Base-by-base conservation (phyloP, 2,888 invertebrate species). In the Cephus pulcher region DNA sequence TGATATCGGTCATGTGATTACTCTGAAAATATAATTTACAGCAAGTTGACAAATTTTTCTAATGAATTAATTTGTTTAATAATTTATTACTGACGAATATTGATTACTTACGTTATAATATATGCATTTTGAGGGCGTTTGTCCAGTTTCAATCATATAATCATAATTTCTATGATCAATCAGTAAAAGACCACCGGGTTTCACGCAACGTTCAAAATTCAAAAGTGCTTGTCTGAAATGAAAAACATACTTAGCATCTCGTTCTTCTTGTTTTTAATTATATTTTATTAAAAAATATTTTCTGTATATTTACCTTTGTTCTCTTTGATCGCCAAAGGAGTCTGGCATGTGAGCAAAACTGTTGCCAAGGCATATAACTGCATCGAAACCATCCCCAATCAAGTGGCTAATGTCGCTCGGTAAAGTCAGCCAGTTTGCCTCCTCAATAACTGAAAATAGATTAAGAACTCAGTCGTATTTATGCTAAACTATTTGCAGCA, bases 151-250 rank as follows among this genome's bases (percentile, higher is more conserved):
- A 83, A 97, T 94, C 82, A 97, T 97, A 88, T 94, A 94, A 88
- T 98, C 98, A 84, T 97, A 98, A 90, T 98, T 98, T 87, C 97
- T 95, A 88, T 98, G 98, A 91, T 98, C 97, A 76, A 98, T 97
- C 75, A 97, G 92, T 73, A 98, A 92, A 23, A 97, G 92, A 0
- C 98, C 97, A 6, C 97, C 97, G 0, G 97, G 97, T 90, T 96
- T 97, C 4, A 98, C 93, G 90, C 97, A 96, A 85, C 94, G 94
- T 83, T 96, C 95, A 89, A 98, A 98, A 92, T 98, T 97, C 76
- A 90, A 92, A 33, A 98, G 92, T 12, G 97, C 97, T 92, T 94
- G 94, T 81, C 93, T 93, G 88, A 80, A 85, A 84, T 80, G 35
- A 73, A 76, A 73, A 71, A 69, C 33, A 76, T 40, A 85, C 86